A percentile compares a stretch with the other conserved stretches of the same genome.
Conservation (phyloP, 2,797 vertebrate genomes). For the Corythornis leucogaster region DNA sequence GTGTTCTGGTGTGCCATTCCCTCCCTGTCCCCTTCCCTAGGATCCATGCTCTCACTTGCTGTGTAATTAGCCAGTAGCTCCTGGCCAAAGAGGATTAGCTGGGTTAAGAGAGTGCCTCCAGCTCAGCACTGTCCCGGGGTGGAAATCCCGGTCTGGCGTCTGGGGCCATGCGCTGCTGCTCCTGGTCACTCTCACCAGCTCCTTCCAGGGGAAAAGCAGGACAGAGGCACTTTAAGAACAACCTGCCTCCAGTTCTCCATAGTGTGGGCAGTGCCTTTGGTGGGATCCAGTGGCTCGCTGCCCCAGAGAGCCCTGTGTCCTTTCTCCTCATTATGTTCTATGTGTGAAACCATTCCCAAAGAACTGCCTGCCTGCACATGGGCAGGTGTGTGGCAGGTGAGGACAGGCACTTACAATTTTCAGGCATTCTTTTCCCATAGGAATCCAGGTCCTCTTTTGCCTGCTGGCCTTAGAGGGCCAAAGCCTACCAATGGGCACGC, state of each 20-base stretch:
- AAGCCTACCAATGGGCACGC: rapidly evolving
- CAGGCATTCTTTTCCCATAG: neutral
- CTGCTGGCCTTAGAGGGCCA: neutral
- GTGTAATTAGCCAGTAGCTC: neutral
- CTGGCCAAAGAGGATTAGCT: conserved; percentile 43
- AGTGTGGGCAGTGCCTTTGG: rapidly evolving
- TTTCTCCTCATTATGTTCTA: neutral
- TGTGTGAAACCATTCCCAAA: neutral
- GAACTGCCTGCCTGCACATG: rapidly evolving
- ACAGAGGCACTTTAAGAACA: neutral
- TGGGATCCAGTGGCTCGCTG: neutral
- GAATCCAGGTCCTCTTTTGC: neutral
- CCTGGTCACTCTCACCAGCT: rapidly evolving
- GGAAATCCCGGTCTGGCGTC: neutral
- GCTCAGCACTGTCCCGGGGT: neutral
- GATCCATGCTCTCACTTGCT: neutral
- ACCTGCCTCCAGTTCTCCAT: neutral
- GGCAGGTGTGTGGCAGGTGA: neutral
- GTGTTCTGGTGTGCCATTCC: rapidly evolving
- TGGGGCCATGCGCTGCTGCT: neutral
- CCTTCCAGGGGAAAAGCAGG: neutral
- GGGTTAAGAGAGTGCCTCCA: conserved; percentile 12
- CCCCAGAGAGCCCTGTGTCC: rapidly evolving
- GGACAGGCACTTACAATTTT: neutral
- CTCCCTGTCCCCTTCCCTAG: neutral